These are phyloP conservation scores for Myiopsitta monachus DNA, from an alignment of 2,113 vertebrate genomes.

Conservation along the genomic window DNA sequence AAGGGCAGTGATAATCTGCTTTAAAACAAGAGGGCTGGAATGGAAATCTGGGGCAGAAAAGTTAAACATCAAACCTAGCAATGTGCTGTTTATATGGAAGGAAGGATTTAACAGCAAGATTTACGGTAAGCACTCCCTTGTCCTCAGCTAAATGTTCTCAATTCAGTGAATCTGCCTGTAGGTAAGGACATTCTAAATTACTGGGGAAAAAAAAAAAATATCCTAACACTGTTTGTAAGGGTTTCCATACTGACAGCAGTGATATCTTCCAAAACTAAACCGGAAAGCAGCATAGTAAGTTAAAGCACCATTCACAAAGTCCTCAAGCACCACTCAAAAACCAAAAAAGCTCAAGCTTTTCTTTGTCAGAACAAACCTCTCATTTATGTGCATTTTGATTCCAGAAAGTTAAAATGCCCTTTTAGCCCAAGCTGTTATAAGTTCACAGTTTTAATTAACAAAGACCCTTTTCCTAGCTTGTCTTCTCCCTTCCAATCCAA, in stretches of 20 bases:
- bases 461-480: background rate
- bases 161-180: background rate
- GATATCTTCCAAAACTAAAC: background rate
- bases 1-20: background rate
- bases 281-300: background rate
- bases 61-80: background rate
- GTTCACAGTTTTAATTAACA: background rate
- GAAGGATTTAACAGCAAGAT: background rate
- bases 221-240: background rate
- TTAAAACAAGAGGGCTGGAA: background rate
- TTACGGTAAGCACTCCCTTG: background rate
- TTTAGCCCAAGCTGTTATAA: background rate
- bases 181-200: background rate
- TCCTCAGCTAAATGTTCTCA: background rate
- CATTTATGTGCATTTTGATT: background rate
- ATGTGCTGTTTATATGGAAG: background rate
- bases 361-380: background rate
- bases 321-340: background rate
- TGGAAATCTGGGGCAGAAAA: background rate
- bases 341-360: background rate
- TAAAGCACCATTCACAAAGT: background rate
- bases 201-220: background rate
- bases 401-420: background rate
- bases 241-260: background rate
- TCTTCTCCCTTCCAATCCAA: background rate